Evolutionary conservation across 2,888 invertebrate genomes (phyloP).

Genomic region (Lucinisca nassula): DNA sequence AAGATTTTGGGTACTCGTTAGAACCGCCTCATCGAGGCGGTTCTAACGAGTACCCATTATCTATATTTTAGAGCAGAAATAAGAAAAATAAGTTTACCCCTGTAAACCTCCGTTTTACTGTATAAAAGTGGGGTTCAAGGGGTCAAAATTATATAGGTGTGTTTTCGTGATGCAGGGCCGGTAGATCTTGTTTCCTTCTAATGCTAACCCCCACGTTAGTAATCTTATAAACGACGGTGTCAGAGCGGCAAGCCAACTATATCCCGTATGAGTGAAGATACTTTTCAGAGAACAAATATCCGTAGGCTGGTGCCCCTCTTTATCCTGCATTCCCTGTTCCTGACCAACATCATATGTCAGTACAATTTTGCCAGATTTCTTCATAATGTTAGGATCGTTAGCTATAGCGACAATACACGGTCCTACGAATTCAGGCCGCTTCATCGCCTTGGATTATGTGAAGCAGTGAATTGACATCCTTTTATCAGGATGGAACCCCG

Average conservation of each 20-base stretch:
- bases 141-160: too few relatives aligned
- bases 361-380: slow-evolving; percentile 86
- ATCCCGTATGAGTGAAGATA: background rate
- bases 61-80: too few relatives aligned
- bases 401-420: slow-evolving; percentile 78
- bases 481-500: background rate
- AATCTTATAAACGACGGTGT: slow-evolving; percentile 40
- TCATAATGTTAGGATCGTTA: slow-evolving; percentile 83
- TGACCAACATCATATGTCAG: slow-evolving; percentile 86
- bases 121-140: too few relatives aligned
- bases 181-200: slow-evolving; percentile 47
- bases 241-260: slow-evolving; percentile 16
- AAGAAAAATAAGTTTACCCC: too few relatives aligned
- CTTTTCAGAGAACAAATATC: slow-evolving; percentile 41
- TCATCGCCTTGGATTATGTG: slow-evolving; percentile 72
- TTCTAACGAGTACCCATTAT: too few relatives aligned
- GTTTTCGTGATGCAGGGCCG: too few relatives aligned
- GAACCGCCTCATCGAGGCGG: too few relatives aligned
- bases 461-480: background rate
- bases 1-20: too few relatives aligned
- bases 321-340: slow-evolving; percentile 87
- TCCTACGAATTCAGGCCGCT: slow-evolving; percentile 81
- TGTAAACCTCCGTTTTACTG: too few relatives aligned
- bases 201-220: slow-evolving; percentile 51
- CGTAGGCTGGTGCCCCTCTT: slow-evolving; percentile 82